Base-by-base conservation (phyloP, 30 jellyfish, hydroid and myxozoan genomes). In the Morbakka virulenta region DNA sequence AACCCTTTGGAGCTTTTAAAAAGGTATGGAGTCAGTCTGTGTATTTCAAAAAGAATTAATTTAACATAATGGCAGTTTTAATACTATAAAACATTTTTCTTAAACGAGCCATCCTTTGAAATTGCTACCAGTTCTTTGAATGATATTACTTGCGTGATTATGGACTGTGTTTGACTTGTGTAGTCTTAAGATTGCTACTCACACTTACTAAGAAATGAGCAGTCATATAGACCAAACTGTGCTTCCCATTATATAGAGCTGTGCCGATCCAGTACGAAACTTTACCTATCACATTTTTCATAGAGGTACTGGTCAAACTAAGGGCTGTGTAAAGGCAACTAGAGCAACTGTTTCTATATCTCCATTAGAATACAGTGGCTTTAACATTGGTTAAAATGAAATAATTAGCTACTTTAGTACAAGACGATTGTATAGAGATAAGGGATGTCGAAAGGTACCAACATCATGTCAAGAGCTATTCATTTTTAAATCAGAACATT, bases 71-170 rank as follows among this genome's bases (percentile, higher is more conserved):
- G 88, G 88, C 64, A 63, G 6, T 77, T 17, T 49, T 63, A 28
- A 27, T 13, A 63, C 6, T 27, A 31, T 62, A 66, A 77, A 27
- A 4, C 71, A 30, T 78, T 79, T 17, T 77, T 77, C 68, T 28
- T 77, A 24, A 77, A 23, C 50, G 73, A 71, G 17, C 1, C 72
- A 2, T 20, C 27, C n/a, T 47, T 71, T 21, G n/a, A 27, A 1
- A 24, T 24, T 2, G 22, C 9, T 12, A 41, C 88, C 14, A 62
- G 29, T 2, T 36, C 81, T 14, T 32, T 63, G 27, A 49, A 49
- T 28, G 47, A 50, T 50, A 57, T 77, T 61, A 62, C 88, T 36
- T 77, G 88, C 73, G 50, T 77, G 88, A 77, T 77, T 74, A 62
- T 72, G 61, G 88, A 77, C 32, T 77, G 88, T 64, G 66, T 77